phyloP scores from a whole-genome alignment of 2,797 vertebrate genomes.

The Sardinella longiceps region DNA sequence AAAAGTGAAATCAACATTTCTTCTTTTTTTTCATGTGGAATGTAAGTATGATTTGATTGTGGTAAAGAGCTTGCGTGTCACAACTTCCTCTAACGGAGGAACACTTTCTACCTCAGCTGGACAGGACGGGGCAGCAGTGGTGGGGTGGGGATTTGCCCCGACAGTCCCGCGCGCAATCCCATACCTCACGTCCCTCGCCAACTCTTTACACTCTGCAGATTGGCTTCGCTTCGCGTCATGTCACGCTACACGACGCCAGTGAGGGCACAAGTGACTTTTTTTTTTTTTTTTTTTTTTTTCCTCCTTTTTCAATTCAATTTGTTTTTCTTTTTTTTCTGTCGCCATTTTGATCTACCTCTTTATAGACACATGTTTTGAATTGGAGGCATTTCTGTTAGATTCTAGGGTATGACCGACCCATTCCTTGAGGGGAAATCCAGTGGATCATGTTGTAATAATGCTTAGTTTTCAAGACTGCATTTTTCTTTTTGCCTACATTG shows the following conservation, averaged over 20 bases:
- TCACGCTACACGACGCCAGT: conserved; percentile 76
- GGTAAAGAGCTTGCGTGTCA: conserved; percentile 84
- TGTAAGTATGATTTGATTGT: conserved; percentile 90
- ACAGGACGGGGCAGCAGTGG: conserved; percentile 63
- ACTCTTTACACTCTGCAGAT: background rate
- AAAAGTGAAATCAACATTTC: conserved; percentile 55
- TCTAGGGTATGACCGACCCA: conserved; percentile 70
- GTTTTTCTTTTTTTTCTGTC: conserved; percentile 32
- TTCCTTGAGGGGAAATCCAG: conserved; percentile 51
- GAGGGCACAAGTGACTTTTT: conserved; percentile 88
- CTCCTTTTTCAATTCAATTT: conserved; percentile 54
- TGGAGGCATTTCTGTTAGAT: conserved; percentile 89
- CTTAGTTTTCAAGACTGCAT: conserved; percentile 81
- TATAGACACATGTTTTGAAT: conserved; percentile 88
- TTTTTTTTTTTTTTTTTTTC: conserved; percentile 71
- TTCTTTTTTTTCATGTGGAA: conserved; percentile 71
- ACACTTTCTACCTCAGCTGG: conserved; percentile 91
- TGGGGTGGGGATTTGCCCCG: conserved; percentile 55
- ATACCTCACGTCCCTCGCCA: conserved; percentile 84
- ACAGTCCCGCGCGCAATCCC: conserved; percentile 80
- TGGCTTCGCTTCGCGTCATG: conserved; percentile 77
- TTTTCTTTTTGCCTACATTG: conserved; percentile 80
- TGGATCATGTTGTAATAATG: conserved; percentile 63
- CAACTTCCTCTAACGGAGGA: conserved; percentile 83
- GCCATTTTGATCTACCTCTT: conserved; percentile 92